Evolutionary conservation across 2,113 vertebrate species (phyloP), one percentile per base, ranked within the genome.

Genomic region (Electrona antarctica): DNA sequence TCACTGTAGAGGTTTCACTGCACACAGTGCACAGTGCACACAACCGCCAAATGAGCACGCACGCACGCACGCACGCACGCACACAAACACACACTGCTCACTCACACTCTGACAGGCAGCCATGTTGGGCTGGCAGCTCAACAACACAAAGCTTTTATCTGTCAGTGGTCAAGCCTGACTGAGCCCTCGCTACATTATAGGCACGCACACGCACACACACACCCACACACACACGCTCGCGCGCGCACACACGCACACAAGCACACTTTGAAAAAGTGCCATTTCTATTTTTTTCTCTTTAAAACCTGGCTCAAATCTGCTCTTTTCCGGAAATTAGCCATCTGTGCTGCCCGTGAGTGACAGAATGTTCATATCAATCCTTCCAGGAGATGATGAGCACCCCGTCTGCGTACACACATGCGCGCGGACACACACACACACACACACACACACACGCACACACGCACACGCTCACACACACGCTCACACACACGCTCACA

Each of bases 321-420:
- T 90, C 89, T 92, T 90, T 89, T 89, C 85, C 90, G 90, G 90
- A 93, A 91, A 93, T 93, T 93, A 92, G 90, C 91, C 91, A 93
- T 93, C 91, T 93, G 91, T 92, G 90, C 90, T 88, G 87, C 87
- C 89, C 81, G 79, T 90, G 90, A 93, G 89, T 92, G 90, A 92
- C 91, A 93, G 91, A 92, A 90, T 90, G 91, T 90, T 92, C 90
- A 89, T 89, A 92, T 93, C 91, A 93, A 91, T 92, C 89, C 88
- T 91, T 91, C 91, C 90, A 92, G 90, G 89, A 90, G 90, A 91
- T 88, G 90, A 89, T 91, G 88, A 91, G 88, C 82, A 83, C 81
- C 86, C 88, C 78, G 87, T 88, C 86, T 90, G 88, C 89, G 89
- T 78, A 77, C 78, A 84, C 85, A 84, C 86, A 87, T 84, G 79